Evolutionary conservation across 2,113 vertebrate species (phyloP).

Genomic region (Mesocricetus auratus): DNA sequence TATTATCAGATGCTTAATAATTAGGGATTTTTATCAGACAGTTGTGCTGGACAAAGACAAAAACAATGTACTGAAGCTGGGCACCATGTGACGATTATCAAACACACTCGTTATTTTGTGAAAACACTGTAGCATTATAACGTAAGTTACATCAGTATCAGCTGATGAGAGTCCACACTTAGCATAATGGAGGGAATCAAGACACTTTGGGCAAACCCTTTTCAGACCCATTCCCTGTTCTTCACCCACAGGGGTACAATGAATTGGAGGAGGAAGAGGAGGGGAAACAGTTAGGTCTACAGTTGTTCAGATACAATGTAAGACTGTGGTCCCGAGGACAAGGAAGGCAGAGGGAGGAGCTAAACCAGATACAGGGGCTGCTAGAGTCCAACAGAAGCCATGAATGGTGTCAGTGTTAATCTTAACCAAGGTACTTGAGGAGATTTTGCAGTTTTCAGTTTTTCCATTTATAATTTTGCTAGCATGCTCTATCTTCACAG

Average conservation of each 20-base stretch:
- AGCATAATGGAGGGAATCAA: background rate
- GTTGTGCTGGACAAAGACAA: conserved; percentile 80
- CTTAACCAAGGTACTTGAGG: background rate
- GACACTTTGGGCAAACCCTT: background rate
- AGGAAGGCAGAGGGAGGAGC: no score
- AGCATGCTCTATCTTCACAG: background rate
- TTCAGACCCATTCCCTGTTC: background rate
- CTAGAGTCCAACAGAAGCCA: background rate
- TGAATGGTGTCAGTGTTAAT: background rate
- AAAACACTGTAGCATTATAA: background rate
- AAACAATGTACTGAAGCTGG: conserved; percentile 77
- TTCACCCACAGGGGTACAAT: background rate
- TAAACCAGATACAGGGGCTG: background rate
- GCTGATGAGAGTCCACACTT: background rate
- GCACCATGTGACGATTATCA: background rate
- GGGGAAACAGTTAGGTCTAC: background rate
- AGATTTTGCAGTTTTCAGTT: background rate
- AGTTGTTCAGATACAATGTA: background rate
- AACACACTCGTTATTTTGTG: background rate
- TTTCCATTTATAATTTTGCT: conserved; percentile 27
- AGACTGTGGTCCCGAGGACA: background rate
- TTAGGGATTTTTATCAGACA: conserved; percentile 85
- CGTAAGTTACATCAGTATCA: background rate
- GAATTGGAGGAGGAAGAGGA: background rate
- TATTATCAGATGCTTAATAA: conserved; percentile 85